Conservation (phyloP, 2,113 vertebrate genomes). For the Cariama cristata region DNA sequence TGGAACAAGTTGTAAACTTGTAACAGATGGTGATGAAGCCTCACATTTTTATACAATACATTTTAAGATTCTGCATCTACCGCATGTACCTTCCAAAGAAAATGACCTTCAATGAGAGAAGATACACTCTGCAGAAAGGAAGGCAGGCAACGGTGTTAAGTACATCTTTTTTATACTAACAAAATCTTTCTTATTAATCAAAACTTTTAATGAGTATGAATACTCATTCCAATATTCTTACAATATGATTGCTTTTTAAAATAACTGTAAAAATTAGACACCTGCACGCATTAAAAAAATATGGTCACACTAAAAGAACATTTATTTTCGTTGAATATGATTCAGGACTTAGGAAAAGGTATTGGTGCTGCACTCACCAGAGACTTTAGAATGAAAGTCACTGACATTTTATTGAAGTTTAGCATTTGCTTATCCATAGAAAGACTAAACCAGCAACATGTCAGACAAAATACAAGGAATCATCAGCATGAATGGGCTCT, state of each 20-base stretch:
- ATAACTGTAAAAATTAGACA: slow-evolving; percentile 49
- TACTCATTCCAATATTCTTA: slow-evolving; percentile 10
- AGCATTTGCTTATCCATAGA: slow-evolving; percentile 64
- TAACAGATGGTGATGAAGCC: slow-evolving; percentile 81
- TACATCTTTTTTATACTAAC: slow-evolving; percentile 48
- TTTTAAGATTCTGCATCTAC: slow-evolving; percentile 75
- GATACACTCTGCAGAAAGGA: slow-evolving; percentile 8
- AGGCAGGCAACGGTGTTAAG: slow-evolving; percentile 37
- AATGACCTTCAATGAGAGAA: slow-evolving; percentile 77
- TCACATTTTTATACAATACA: slow-evolving; percentile 79
- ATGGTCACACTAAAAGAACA: background rate
- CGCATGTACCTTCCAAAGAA: slow-evolving; percentile 72
- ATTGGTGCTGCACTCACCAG: slow-evolving; percentile 11
- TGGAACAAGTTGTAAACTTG: slow-evolving; percentile 79
- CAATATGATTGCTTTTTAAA: slow-evolving; percentile 12
- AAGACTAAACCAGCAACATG: slow-evolving; percentile 64
- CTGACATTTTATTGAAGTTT: slow-evolving; percentile 70
- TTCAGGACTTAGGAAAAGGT: slow-evolving; percentile 58
- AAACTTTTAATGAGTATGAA: slow-evolving; percentile 48
- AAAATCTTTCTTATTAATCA: slow-evolving; percentile 52
- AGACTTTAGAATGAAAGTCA: slow-evolving; percentile 39
- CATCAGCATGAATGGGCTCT: slow-evolving; percentile 53
- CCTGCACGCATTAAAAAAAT: background rate
- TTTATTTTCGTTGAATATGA: slow-evolving; percentile 52
- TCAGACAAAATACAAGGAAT: slow-evolving; percentile 59